Conservation (phyloP, 1,140 invertebrate species). For the Sycophaga agraensis region DNA sequence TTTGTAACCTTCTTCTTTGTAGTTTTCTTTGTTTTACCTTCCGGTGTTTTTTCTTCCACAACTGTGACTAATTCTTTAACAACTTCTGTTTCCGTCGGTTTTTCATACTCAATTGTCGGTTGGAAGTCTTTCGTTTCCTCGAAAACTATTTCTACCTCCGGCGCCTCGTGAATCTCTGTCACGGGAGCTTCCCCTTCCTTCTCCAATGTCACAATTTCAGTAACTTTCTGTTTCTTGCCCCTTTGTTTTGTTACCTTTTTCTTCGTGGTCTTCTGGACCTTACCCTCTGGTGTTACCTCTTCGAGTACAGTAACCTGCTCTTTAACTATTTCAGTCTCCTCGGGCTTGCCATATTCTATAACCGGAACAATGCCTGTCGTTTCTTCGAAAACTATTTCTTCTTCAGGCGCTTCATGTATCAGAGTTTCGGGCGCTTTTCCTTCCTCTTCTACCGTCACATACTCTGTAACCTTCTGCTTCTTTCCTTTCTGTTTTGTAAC, state of each 20-base stretch:
- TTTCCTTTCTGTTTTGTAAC: conserved; percentile 44
- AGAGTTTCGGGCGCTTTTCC: conserved; percentile 49
- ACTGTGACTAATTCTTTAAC: conserved; percentile 14
- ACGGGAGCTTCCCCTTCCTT: conserved; percentile 39
- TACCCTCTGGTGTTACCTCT: conserved; percentile 20
- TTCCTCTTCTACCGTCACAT: conserved; percentile 56
- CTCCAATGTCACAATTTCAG: conserved; percentile 54
- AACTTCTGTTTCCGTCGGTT: conserved; percentile 16
- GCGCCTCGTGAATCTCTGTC: conserved; percentile 28
- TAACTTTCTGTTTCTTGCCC: conserved; percentile 47
- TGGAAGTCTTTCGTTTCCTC: conserved; percentile 23
- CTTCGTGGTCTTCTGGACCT: conserved; percentile 31
- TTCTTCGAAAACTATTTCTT: conserved; percentile 34
- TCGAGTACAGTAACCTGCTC: conserved; percentile 23
- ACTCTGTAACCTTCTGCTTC: conserved; percentile 55
- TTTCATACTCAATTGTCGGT: neutral
- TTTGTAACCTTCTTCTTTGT: conserved; percentile 21
- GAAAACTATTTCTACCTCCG: conserved; percentile 31
- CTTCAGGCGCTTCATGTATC: conserved; percentile 35
- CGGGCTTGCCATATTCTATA: neutral
- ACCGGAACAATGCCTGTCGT: conserved; percentile 4
- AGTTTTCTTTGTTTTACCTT: neutral
- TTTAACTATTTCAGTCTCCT: neutral
- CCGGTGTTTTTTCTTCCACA: conserved; percentile 8
- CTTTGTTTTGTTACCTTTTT: conserved; percentile 45